Evolutionary conservation across 1,140 invertebrate species (phyloP), one percentile per base, ranked within the genome.

Genomic region (Drosophila dunni): DNA sequence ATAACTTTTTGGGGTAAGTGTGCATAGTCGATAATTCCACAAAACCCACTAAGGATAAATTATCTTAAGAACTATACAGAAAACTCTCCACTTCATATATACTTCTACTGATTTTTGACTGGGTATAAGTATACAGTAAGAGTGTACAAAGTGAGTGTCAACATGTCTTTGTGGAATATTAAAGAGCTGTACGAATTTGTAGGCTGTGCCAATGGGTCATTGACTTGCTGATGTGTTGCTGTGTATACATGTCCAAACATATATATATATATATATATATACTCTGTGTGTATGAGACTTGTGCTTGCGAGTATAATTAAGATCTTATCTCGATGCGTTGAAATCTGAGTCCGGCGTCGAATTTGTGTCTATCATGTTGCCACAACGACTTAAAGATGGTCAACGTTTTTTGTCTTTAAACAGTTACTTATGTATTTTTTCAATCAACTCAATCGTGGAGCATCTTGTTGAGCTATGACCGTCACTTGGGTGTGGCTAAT

Each of bases 371-470:
- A 65, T 36, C 53, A 50, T 36, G 38, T 42, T 29, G 17, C 51
- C 15, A 36, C 48, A 51, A 51, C 53, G 24, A 40, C 72, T 63
- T 75, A 53, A 66, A 66, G 54, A 20, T 56, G 20, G 61, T 29
- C 24, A 29, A 33, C 42, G 11, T 11, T 34, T 34, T 38, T 62
- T 7, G 8, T 20, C 46, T 54, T 62, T 54, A 51, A 63, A 36
- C 46, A 15, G 61, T 62, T 38, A 51, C 13, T 34, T n/a, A 11
- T 33, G 11, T 38, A 8, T 38, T 38, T 38, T 79, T 84, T 88
- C 80, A 88, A 88, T 88, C 88, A 88, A 67, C 76, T 53, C 66
- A 79, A 75, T 78, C 78, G 79, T 75, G 72, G 71, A 66, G 68
- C 83, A 66, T 7, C n/a, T 15, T 62, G 10, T 17, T 70, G 64